phyloP scores from a whole-genome alignment of 2,888 invertebrate genomes.

The Cryptocephalus primarius region DNA sequence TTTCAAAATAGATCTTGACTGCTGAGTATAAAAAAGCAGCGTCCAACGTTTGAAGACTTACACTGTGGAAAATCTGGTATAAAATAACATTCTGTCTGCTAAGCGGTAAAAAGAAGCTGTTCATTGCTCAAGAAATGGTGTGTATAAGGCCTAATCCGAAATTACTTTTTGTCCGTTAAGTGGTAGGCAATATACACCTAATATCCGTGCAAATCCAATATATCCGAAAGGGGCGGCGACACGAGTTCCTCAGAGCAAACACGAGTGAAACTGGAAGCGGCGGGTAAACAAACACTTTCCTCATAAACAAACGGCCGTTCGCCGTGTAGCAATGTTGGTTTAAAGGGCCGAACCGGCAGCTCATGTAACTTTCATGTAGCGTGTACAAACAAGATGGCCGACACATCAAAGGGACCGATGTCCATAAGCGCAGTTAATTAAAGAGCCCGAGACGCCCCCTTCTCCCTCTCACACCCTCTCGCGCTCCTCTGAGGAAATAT shows the following conservation, averaged over 20 bases:
- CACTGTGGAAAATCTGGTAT: too few species aligned
- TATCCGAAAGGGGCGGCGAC: conserved; percentile 12
- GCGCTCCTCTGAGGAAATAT: background rate
- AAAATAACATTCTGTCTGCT: too few species aligned
- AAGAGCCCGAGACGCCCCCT: conserved; percentile 8
- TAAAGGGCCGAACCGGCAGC: conserved; percentile 26
- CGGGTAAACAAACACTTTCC: conserved; percentile 15
- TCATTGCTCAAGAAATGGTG: too few species aligned
- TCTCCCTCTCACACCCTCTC: background rate
- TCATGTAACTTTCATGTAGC: conserved; percentile 38
- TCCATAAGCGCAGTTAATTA: conserved; percentile 34
- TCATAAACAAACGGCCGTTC: conserved; percentile 11
- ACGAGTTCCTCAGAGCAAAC: conserved; percentile 16
- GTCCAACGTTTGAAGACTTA: too few species aligned
- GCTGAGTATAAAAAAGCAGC: too few species aligned
- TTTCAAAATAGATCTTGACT: too few species aligned
- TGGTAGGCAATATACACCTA: too few species aligned
- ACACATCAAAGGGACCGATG: conserved; percentile 35
- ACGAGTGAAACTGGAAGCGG: conserved; percentile 3
- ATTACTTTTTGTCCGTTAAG: too few species aligned
- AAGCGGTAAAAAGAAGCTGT: too few species aligned
- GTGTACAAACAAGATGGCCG: conserved; percentile 35
- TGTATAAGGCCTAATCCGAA: too few species aligned
- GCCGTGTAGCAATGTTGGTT: conserved; percentile 25
- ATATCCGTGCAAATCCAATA: conserved; percentile 10